These are phyloP conservation scores for Homalodisca vitripennis DNA, from an alignment of 1,140 invertebrate genomes.

Conservation along the genomic window DNA sequence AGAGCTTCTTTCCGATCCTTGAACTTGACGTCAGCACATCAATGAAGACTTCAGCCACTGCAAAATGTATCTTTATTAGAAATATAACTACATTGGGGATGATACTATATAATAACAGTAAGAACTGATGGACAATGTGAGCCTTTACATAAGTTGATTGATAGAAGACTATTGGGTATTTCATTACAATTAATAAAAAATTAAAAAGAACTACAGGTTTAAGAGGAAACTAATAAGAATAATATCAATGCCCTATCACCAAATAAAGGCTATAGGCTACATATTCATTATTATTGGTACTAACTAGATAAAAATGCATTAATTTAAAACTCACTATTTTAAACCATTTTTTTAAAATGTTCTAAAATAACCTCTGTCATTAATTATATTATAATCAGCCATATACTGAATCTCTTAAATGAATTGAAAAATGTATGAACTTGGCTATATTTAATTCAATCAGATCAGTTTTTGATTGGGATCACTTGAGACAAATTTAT, in stretches of 20 bases:
- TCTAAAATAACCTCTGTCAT: not conserved
- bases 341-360: not conserved
- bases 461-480: too few species aligned
- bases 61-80: slow-evolving; percentile 44
- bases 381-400: not conserved
- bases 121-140: not conserved
- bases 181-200: not conserved
- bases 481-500: too few species aligned
- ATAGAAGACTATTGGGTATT: not conserved
- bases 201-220: not conserved
- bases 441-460: not conserved
- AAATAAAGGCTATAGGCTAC: not conserved
- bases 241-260: not conserved
- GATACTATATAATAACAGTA: slow-evolving; percentile 9
- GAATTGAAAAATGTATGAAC: not conserved
- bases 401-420: not conserved
- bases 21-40: slow-evolving; percentile 57
- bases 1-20: not conserved
- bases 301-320: not conserved
- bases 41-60: slow-evolving; percentile 76
- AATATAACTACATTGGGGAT: slow-evolving; percentile 30
- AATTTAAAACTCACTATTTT: too few species aligned
- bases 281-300: not conserved
- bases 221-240: not conserved
- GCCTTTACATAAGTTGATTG: not conserved